These are phyloP conservation scores for Sardina pilchardus DNA, from an alignment of 2,113 vertebrate species.

Conservation along the genomic window DNA sequence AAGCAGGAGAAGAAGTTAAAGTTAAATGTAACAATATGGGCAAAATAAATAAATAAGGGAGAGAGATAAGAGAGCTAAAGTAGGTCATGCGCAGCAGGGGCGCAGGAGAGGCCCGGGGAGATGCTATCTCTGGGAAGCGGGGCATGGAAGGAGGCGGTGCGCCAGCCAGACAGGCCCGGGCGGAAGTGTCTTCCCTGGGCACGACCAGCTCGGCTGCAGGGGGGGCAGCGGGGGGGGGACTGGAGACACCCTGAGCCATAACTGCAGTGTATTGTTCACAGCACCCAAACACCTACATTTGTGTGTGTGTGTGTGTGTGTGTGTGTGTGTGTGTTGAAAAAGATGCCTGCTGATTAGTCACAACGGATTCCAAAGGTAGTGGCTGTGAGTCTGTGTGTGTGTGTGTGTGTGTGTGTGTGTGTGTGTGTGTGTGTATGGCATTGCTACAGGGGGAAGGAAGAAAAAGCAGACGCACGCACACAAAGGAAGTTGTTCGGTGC, in stretches of 20 bases:
- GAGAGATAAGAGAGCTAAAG: not conserved
- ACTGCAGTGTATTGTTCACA: not conserved
- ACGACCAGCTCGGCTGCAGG: not conserved
- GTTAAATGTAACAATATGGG: not conserved
- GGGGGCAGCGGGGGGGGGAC: not conserved
- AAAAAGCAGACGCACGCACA: not conserved
- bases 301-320: not conserved
- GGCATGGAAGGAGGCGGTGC: not conserved
- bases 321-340: not conserved
- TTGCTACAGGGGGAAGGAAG: not conserved
- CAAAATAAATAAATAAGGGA: constrained; percentile 9
- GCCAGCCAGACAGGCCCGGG: not conserved
- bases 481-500: constrained; percentile 8
- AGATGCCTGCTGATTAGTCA: not conserved
- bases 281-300: not conserved
- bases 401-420: not conserved
- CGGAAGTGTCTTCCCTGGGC: constrained; percentile 3
- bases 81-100: constrained; percentile 12
- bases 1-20: not conserved
- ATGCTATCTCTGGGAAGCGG: not conserved
- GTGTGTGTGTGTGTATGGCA: not conserved
- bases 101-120: not conserved
- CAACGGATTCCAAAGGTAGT: not conserved
- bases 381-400: not conserved
- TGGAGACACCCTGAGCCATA: not conserved